Evolutionary conservation across 2,888 invertebrate genomes (phyloP).

Genomic region (Lasius fuliginosus): DNA sequence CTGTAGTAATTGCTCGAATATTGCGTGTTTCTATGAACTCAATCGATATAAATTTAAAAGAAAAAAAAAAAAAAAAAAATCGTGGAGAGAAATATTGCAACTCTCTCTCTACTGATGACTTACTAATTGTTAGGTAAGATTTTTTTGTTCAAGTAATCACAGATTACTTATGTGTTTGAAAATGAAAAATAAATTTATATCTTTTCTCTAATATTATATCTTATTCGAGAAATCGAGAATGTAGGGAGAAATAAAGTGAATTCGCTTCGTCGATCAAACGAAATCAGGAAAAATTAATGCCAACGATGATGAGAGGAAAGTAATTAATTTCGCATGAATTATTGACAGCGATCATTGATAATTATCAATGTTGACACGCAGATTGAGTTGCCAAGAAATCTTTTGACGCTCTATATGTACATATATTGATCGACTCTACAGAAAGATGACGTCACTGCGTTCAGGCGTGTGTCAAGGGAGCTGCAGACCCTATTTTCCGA

Average conservation of each 20-base stretch:
- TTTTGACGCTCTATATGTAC: slow-evolving; percentile 74
- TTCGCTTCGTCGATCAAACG: background rate
- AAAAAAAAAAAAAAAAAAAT: background rate
- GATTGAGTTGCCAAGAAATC: slow-evolving; percentile 64
- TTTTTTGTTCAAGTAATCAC: background rate
- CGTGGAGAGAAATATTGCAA: background rate
- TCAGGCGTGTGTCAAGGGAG: slow-evolving; percentile 62
- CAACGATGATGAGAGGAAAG: background rate
- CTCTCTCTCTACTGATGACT: background rate
- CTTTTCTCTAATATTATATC: background rate
- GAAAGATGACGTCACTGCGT: slow-evolving; percentile 82
- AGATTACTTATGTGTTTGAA: background rate
- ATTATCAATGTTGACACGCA: slow-evolving; percentile 25
- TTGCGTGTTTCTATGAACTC: background rate
- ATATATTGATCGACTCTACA: slow-evolving; percentile 84
- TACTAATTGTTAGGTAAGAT: background rate
- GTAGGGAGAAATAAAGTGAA: background rate
- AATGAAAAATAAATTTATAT: background rate
- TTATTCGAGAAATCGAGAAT: background rate
- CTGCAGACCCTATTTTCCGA: slow-evolving; percentile 39
- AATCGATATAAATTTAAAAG: background rate
- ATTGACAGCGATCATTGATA: slow-evolving; percentile 16
- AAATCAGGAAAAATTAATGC: slow-evolving; percentile 5
- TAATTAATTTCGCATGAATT: background rate
- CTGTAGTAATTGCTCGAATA: background rate